These are phyloP conservation scores for Rousettus madagascariensis DNA, from an alignment of 2,797 vertebrate species.

Conservation along the genomic window DNA sequence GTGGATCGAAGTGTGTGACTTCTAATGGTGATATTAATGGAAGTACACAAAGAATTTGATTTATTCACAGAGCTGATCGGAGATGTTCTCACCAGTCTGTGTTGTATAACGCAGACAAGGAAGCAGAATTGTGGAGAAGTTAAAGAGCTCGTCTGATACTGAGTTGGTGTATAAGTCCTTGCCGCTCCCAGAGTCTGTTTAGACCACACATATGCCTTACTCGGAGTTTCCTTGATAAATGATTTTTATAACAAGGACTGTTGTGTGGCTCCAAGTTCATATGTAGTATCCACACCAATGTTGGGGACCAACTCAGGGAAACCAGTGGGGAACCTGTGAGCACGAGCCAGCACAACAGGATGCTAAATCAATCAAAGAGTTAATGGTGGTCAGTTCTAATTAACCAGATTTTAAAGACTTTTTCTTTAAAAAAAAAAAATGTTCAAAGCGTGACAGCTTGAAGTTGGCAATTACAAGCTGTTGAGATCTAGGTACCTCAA, in stretches of 20 bases:
- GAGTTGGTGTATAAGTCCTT: background rate
- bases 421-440: background rate
- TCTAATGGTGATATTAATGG: background rate
- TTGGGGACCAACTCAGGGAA: background rate
- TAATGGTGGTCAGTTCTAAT: conserved; percentile 51
- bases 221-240: background rate
- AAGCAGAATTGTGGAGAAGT: background rate
- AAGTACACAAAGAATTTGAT: background rate
- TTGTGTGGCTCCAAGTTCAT: background rate
- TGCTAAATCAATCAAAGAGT: background rate
- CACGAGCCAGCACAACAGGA: background rate
- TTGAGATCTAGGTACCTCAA: conserved; percentile 70
- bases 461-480: conserved; percentile 56
- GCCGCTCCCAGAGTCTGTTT: background rate
- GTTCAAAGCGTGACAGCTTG: conserved; percentile 27
- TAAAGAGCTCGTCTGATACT: background rate
- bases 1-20: background rate
- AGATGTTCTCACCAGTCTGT: background rate
- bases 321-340: background rate
- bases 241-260: conserved; percentile 3
- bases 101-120: background rate
- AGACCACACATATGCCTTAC: background rate
- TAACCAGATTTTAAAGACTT: conserved; percentile 49
- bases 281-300: background rate
- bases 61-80: background rate